A percentile compares a stretch with the other conserved stretches of the same genome.
Conservation (phyloP, 2,888 invertebrate genomes). For the Odiellus spinosus region DNA sequence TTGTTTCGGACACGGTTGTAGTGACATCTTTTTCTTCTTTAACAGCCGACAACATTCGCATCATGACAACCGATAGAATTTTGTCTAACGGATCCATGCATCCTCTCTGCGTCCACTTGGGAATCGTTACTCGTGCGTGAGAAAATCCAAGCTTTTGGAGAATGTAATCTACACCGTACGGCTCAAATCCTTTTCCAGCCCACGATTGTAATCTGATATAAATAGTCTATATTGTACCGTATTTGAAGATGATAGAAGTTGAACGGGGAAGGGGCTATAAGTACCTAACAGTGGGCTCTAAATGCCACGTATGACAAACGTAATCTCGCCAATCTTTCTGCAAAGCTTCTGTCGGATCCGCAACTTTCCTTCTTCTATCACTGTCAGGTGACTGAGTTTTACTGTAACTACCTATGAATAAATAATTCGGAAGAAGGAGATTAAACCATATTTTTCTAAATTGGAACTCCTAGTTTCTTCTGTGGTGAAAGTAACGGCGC, state of each 20-base stretch:
- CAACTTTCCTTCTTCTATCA: constrained; percentile 17
- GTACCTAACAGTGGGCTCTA: constrained; percentile 77
- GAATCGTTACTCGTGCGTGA: constrained; percentile 94
- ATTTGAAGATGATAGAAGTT: background rate
- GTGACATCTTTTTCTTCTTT: constrained; percentile 14
- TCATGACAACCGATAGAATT: constrained; percentile 54
- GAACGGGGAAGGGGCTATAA: background rate
- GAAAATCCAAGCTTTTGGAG: constrained; percentile 92
- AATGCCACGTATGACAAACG: constrained; percentile 85
- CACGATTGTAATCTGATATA: constrained; percentile 37
- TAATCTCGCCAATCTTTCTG: constrained; percentile 78
- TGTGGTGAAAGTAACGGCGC: too few relatives aligned
- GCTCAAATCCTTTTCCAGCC: constrained; percentile 93
- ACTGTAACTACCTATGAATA: constrained; percentile 9
- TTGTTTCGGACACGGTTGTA: too few relatives aligned
- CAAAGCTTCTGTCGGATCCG: constrained; percentile 28
- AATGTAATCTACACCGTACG: constrained; percentile 96
- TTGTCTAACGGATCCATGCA: constrained; percentile 95
- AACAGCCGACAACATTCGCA: constrained; percentile 20
- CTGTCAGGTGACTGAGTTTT: constrained; percentile 17
- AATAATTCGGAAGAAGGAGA: background rate
- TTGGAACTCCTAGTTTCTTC: too few relatives aligned
- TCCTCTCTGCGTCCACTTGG: constrained; percentile 97
- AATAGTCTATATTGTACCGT: background rate
- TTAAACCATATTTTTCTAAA: too few relatives aligned